Base-by-base conservation (phyloP, 2,113 vertebrate species). In the Brevimyrus niger region DNA sequence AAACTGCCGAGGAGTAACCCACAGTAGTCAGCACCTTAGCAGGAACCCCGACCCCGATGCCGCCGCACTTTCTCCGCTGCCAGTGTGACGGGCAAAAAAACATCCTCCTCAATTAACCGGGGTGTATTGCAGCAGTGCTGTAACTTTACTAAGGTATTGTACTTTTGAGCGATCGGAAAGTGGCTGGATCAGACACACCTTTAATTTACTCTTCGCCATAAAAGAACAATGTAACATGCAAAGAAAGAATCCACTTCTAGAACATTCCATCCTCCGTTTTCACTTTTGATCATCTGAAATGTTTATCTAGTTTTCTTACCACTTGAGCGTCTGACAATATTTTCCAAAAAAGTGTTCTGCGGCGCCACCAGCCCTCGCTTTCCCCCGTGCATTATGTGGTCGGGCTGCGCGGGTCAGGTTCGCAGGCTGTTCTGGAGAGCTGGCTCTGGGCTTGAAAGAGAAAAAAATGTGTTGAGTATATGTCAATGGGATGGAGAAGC, bases 351-450 rank as follows among this genome's bases (percentile, higher is more conserved):
- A 82, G 98, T 99, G 94, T 99, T 99, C 95, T 99, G 98, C 92
- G 98, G 98, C 95, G 98, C 98, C 96, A 99, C 98, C 96, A 99
- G 95, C 93, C 98, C 98, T 96, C 98, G 96, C 96, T 98, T 99
- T 95, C 98, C 98, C 94, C 98, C 98, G 96, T 98, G 98, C 98
- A 99, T 99, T 96, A 95, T 98, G 97, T 93, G 96, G 94, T 92
- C 95, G 93, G 94, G 93, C 93, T 93, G 89, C 87, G 94, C 95
- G 53, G 93, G 93, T 94, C 93, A 92, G 95, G 93, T 90, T 91
- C 93, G 91, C 94, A 89, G 93, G 93, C 94, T 93, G 94, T 88
- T 90, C 92, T 91, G 94, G 90, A 92, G 92, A 48, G 44, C 44
- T 86, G 83, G 83, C 83, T 86, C 91, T 93, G 91, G 93, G 94